Evolutionary conservation across 2,113 vertebrate genomes (phyloP), one percentile per base, ranked within the genome.

Genomic region (Brachionichthys hirsutus): DNA sequence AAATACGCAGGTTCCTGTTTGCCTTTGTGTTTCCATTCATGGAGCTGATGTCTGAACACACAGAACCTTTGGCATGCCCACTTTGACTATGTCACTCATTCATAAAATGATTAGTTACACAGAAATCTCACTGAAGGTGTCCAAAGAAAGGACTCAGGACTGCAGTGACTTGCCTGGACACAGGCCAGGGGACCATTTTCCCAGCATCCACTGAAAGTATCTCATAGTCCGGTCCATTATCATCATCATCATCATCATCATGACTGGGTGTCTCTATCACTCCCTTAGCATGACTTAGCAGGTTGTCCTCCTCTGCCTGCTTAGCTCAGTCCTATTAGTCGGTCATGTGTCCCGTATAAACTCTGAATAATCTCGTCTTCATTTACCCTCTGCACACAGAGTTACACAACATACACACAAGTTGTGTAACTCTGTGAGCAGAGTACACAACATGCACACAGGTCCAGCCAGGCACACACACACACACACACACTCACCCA

Each of bases 241-340:
- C 34, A 6, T 4, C 34, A 35, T 35, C 4, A 9, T 6, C 34
- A 4, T 35, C 9, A 35, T 9, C 34, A 1, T 34, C 24, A 53
- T 0, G 47, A 34, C n/a, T 0, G 2, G 20, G 17, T 13, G 47
- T 51, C 19, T 47, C 9, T 35, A 48, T 56, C 7, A 2, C 55
- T 66, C 24, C 15, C 47, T 19, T 10, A 0, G 11, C 49, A 63
- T 74, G 80, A 80, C 73, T 81, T 66, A 80, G 67, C 56, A 19
- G 48, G 53, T 54, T 9, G 22, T 67, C 58, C 45, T 61, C 30
- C 2, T 24, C 52, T 13, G 22, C 64, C 67, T 48, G 44, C 53
- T 74, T 49, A 65, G 38, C 38, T 56, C 62, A 36, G 30, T 55
- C 43, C 41, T 18, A 54, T 73, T 30, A 69, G 62, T 54, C 1